These are phyloP conservation scores for Cheirogaleus medius DNA, from an alignment of 2,113 vertebrate species.

Conservation along the genomic window DNA sequence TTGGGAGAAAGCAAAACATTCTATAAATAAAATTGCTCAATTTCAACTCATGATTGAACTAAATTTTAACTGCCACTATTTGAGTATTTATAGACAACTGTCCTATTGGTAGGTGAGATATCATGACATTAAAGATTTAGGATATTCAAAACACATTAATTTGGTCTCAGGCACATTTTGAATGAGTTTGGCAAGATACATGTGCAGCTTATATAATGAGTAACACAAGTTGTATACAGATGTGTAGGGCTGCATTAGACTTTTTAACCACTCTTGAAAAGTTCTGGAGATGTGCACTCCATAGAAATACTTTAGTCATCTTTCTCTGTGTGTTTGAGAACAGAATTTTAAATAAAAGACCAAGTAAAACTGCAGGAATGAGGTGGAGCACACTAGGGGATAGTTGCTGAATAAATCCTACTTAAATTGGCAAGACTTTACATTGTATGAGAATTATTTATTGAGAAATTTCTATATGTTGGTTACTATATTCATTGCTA, in stretches of 20 bases:
- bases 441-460: background rate
- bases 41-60: background rate
- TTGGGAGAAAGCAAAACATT: too few species aligned
- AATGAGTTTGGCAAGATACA: background rate
- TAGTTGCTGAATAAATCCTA: background rate
- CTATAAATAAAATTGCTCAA: background rate
- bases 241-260: fast-evolving
- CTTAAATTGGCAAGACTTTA: background rate
- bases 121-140: background rate
- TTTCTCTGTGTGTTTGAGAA: background rate
- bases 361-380: background rate
- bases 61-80: background rate
- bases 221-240: background rate
- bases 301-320: background rate
- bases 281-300: background rate
- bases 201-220: background rate
- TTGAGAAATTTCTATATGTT: background rate
- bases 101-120: background rate
- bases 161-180: background rate
- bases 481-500: background rate
- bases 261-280: background rate
- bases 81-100: background rate
- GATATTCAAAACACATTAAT: background rate
- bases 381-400: background rate
- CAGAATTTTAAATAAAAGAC: background rate